Base-by-base conservation (phyloP, 2,888 invertebrate genomes). In the Eugnorisma glareosa region DNA sequence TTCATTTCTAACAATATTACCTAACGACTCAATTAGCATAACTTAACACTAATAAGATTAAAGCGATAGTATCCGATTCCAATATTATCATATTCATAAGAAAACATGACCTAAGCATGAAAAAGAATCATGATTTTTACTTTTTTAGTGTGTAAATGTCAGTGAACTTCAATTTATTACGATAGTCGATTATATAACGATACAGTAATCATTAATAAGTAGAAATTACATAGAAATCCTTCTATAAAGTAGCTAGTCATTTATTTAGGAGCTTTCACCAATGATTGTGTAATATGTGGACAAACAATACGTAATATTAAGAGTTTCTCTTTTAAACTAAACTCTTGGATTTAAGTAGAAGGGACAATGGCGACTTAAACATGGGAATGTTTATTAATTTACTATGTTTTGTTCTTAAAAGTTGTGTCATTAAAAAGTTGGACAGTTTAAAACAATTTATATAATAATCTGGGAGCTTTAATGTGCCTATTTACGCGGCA, bases 231-330 rank as follows among this genome's bases (percentile, higher is more conserved):
- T 88, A 81, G 83, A 89, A 90, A 89, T 88, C 89, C 85, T 85
- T 85, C 84, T 88, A 86, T 90, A 90, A 91, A 84, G 84, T 82
- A 85, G 86, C 88, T 81, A 88, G 88, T 90, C 91, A 91, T 92
- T 91, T 90, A 91, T 91, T 90, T 91, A 89, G 88, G 87, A 87
- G 91, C 92, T 92, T 92, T 92, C 91, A 86, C 89, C 73, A 76
- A 87, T 79, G 85, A 91, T 92, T 91, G 88, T 89, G 84, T 90
- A 91, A 92, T 86, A 85, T 86, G 88, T 87, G 82, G 89, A 88
- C 89, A 89, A 84, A 88, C 88, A 88, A 90, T 86, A 90, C 88
- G 88, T 90, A 91, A 90, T 90, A 83, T 79, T 63, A 31, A 69
- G 61, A 64, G 90, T 91, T 92, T 91, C 91, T 89, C 91, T 91